phyloP scores from a whole-genome alignment of 2,888 invertebrate genomes.

The Orchesella flavescens region DNA sequence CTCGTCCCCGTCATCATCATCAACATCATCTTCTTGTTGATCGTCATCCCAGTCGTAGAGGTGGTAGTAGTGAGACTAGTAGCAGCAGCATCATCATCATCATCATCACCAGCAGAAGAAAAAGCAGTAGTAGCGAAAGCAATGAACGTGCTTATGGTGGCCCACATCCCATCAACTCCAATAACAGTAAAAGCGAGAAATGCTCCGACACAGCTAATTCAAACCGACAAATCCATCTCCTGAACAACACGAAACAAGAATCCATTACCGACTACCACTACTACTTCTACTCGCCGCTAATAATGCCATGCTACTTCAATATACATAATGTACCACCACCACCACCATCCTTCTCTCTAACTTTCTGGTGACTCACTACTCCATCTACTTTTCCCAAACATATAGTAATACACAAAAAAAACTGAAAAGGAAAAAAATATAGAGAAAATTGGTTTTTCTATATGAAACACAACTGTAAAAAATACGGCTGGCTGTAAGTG shows the following conservation, averaged over 20 bases:
- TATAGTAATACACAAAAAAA: too few species aligned
- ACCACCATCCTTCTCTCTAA: too few species aligned
- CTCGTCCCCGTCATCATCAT: background rate
- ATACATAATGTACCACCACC: too few species aligned
- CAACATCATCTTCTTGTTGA: background rate
- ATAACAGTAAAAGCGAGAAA: constrained; percentile 29
- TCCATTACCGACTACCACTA: background rate
- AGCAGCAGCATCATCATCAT: constrained; percentile 1
- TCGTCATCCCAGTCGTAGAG: background rate
- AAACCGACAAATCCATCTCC: constrained; percentile 49
- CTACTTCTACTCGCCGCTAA: too few species aligned
- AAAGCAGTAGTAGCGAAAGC: background rate
- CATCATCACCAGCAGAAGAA: background rate
- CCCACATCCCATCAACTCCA: constrained; percentile 26
- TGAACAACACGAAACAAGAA: constrained; percentile 31
- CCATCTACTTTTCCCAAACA: too few species aligned
- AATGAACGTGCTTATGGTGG: constrained; percentile 20
- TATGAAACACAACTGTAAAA: too few species aligned
- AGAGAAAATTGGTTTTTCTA: too few species aligned
- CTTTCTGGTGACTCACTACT: too few species aligned
- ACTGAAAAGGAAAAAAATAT: too few species aligned
- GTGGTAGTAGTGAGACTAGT: background rate
- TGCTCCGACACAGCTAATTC: constrained; percentile 25
- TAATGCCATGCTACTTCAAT: too few species aligned
- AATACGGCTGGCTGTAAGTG: too few species aligned